Evolutionary conservation across 2,113 vertebrate genomes (phyloP).

Genomic region (Limanda limanda): DNA sequence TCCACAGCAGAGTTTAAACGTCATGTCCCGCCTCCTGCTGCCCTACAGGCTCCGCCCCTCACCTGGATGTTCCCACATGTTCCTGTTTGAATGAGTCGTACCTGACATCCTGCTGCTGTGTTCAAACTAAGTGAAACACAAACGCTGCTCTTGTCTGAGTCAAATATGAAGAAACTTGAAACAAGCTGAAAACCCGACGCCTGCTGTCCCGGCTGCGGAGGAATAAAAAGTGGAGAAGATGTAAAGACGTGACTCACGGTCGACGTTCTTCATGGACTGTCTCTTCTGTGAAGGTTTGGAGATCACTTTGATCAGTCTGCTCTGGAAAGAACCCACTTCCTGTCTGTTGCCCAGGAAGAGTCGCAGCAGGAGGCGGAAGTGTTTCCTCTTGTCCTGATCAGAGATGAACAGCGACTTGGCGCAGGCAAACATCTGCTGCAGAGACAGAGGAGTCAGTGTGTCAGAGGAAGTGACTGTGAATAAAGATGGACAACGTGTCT

Average conservation of each 20-base stretch:
- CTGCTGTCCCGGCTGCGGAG: too few relatives aligned
- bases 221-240: not conserved
- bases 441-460: not conserved
- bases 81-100: too few relatives aligned
- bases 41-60: too few relatives aligned
- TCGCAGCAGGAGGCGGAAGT: conserved; percentile 90
- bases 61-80: too few relatives aligned
- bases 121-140: too few relatives aligned
- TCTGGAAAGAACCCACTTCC: conserved; percentile 93
- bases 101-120: too few relatives aligned
- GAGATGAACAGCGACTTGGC: conserved; percentile 96
- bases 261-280: conserved; percentile 96
- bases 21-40: too few relatives aligned
- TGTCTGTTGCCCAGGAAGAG: conserved; percentile 89
- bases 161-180: too few relatives aligned
- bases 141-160: too few relatives aligned
- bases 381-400: conserved; percentile 94
- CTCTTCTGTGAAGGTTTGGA: conserved; percentile 98
- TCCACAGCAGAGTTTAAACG: too few relatives aligned
- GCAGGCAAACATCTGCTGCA: conserved; percentile 87
- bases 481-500: too few relatives aligned
- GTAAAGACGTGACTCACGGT: conserved; percentile 82
- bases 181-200: too few relatives aligned
- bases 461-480: not conserved
- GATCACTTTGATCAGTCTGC: conserved; percentile 95